A percentile compares a stretch with the other conserved stretches of the same genome.
These are phyloP conservation scores for Junonia oenone DNA, from an alignment of 2,888 invertebrate genomes.

Conservation along the genomic window DNA sequence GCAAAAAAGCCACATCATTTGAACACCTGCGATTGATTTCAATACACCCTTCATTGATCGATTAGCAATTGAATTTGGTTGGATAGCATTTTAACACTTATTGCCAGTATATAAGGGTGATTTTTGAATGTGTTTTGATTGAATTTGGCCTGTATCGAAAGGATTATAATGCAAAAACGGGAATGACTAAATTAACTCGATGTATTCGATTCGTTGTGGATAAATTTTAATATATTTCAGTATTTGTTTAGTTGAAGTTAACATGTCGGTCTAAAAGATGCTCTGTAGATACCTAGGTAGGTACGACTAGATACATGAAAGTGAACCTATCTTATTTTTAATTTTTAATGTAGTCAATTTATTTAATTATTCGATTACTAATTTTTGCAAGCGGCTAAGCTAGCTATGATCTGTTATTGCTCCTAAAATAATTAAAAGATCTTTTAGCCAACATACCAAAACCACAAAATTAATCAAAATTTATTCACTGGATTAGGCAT, in stretches of 20 bases:
- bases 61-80: conserved; percentile 40
- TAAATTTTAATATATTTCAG: neutral
- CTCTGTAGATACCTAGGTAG: no score
- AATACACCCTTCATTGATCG: conserved; percentile 65
- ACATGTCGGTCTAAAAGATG: neutral
- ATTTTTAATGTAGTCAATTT: no score
- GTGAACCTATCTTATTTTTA: no score
- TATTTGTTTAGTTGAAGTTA: neutral
- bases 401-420: no score
- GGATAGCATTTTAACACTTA: conserved; percentile 1
- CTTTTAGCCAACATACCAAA: no score
- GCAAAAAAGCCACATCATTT: conserved; percentile 63
- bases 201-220: neutral
- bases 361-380: no score
- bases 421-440: no score
- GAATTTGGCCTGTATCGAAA: conserved; percentile 14
- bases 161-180: conserved; percentile 26
- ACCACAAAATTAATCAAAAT: no score
- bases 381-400: no score
- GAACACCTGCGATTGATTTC: conserved; percentile 72
- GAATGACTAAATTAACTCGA: conserved; percentile 20
- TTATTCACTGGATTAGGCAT: no score
- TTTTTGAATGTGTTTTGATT: neutral
- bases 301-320: no score
- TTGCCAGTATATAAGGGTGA: neutral